Evolutionary conservation across 2,797 vertebrate species (phyloP).

Genomic region (Anolis apletophallus): DNA sequence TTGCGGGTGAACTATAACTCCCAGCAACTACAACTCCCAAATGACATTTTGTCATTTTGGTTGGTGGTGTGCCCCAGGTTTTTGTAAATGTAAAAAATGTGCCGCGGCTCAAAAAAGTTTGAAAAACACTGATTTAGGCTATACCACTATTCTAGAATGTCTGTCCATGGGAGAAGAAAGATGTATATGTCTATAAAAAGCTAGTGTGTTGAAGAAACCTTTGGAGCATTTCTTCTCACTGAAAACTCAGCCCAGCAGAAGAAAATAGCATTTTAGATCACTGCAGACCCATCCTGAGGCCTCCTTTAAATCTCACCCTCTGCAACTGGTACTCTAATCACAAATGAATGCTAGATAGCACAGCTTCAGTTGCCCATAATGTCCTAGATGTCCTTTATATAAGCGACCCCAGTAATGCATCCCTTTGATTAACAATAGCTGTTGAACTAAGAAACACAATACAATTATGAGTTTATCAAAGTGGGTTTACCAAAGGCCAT

Average conservation of each 20-base stretch:
- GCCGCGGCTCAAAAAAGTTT: no score
- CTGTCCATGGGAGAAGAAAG: not conserved
- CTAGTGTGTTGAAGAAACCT: not conserved
- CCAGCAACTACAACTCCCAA: no score
- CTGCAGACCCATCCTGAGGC: not conserved
- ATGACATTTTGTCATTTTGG: no score
- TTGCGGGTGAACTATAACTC: no score
- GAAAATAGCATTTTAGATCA: not conserved
- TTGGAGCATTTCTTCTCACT: not conserved
- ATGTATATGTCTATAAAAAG: not conserved
- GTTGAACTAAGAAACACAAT: not conserved
- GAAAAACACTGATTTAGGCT: not conserved
- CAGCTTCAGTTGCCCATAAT: no score
- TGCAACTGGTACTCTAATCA: not conserved
- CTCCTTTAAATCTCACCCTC: not conserved
- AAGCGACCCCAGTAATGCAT: not conserved
- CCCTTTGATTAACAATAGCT: not conserved
- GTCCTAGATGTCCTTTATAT: not conserved
- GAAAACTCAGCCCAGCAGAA: not conserved
- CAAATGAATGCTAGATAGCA: not conserved
- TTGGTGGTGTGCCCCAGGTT: no score
- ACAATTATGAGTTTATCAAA: not conserved
- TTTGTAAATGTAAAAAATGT: no score
- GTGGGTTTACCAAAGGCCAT: not conserved
- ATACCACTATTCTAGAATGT: not conserved